phyloP scores from a whole-genome alignment of 2,888 invertebrate genomes.

The Minunthozetes semirufus region DNA sequence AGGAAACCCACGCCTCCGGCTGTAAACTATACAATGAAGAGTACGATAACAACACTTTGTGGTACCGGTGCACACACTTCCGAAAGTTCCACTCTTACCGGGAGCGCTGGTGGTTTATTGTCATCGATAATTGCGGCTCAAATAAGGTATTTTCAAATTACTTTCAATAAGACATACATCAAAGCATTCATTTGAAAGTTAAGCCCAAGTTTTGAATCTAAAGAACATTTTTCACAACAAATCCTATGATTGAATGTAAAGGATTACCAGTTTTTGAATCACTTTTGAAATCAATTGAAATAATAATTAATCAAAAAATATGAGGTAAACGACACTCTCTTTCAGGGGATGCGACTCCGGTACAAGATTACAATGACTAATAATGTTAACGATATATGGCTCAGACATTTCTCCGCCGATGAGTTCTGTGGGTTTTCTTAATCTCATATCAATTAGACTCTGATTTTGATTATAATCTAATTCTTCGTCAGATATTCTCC shows the following conservation, averaged over 20 bases:
- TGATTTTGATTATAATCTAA: background rate
- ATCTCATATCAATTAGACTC: background rate
- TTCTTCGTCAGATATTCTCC: constrained; percentile 67
- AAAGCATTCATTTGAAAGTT: too few relatives aligned
- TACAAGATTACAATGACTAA: constrained; percentile 84
- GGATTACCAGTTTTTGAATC: too few relatives aligned
- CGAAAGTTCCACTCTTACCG: constrained; percentile 68
- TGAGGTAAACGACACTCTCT: too few relatives aligned
- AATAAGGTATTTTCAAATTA: constrained; percentile 39
- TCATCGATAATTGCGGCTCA: constrained; percentile 63
- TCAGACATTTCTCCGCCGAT: constrained; percentile 85
- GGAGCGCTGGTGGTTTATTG: constrained; percentile 92
- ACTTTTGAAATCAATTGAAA: too few relatives aligned
- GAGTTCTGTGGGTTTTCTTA: constrained; percentile 72
- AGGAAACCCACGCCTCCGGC: constrained; percentile 41
- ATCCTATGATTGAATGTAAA: too few relatives aligned
- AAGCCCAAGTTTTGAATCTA: too few relatives aligned
- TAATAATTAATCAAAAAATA: too few relatives aligned
- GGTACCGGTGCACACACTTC: constrained; percentile 44
- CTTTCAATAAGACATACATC: too few relatives aligned
- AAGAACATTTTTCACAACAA: too few relatives aligned
- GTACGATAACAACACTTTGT: constrained; percentile 35
- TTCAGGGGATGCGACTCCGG: constrained; percentile 66
- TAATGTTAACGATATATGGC: constrained; percentile 73
- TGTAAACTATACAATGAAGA: constrained; percentile 41